Evolutionary conservation across 2,797 vertebrate species (phyloP).

Genomic region (Odontamblyopus rebecca): DNA sequence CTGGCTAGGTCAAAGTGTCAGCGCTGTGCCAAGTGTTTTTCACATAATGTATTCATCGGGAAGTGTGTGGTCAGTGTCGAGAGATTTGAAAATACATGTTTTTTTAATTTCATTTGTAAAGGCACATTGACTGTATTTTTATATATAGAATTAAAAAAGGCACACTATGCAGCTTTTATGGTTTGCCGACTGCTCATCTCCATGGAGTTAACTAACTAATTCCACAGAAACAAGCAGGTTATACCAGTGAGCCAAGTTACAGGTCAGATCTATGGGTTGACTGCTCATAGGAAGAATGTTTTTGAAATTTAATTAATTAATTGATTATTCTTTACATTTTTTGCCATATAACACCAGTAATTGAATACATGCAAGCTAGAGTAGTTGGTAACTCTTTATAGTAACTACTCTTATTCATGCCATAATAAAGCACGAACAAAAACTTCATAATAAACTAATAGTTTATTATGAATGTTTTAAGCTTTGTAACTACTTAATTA

Average conservation of each 20-base stretch:
- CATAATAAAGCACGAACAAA: too few species aligned
- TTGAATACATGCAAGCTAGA: background rate
- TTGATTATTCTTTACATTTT: too few species aligned
- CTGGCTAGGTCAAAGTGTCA: constrained; percentile 63
- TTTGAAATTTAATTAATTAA: background rate
- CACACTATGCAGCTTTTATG: background rate
- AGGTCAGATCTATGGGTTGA: background rate
- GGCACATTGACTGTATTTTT: background rate
- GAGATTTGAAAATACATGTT: constrained; percentile 22
- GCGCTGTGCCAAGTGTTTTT: constrained; percentile 42
- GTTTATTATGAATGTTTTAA: too few species aligned
- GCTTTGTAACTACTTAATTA: too few species aligned
- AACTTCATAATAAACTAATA: too few species aligned
- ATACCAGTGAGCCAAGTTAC: background rate
- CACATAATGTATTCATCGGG: constrained; percentile 48
- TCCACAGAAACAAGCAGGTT: background rate
- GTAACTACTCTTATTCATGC: too few species aligned
- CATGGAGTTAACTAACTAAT: background rate
- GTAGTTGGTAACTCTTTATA: background rate
- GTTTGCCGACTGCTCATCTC: too few species aligned
- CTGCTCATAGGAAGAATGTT: background rate
- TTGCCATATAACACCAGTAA: too few species aligned
- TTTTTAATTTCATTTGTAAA: background rate
- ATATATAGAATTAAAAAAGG: background rate
- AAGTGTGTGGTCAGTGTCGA: constrained; percentile 44